Base-by-base conservation (phyloP, 2,113 vertebrate species). In the Oryzias celebensis region DNA sequence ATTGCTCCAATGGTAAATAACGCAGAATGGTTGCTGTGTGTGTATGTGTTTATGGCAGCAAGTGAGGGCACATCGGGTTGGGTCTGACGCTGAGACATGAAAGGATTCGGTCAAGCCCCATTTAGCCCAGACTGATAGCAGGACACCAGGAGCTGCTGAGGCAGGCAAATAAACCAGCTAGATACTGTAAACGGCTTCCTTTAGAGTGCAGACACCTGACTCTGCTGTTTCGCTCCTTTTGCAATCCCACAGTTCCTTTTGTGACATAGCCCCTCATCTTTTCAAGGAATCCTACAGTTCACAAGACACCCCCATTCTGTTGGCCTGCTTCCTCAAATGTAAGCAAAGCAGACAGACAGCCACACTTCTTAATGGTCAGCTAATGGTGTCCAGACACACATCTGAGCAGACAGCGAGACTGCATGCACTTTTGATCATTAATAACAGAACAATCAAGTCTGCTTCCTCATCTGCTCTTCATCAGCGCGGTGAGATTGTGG, bases 51-150 rank as follows among this genome's bases (percentile, higher is more conserved):
- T 89, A 81, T 87, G 86, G 77, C 78, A 82, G 79, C 78, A 80
- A 87, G 71, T 24, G 81, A 84, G 81, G 80, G 75, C 64, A 76
- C 64, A 73, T 85, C 88, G 46, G 85, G 86, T 88, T 87, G 82
- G 62, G 84, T 63, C 70, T 81, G 78, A 85, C 77, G 83, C 84
- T 81, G 83, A 75, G 83, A 88, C 86, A 83, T 85, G 70, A 88
- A 89, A 87, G 81, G 87, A 86, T 88, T 83, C 52, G 75, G 90
- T 92, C 89, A 90, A 86, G 88, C 90, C 77, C 87, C 88, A 90
- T 91, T 91, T 90, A 91, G 88, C 81, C 81, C 84, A 85, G 85
- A 90, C 85, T 89, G 89, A 90, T 87, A 84, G 87, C 82, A 79
- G 84, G 87, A 87, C 90, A 90, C 79, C 77, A 80, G 68, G 72